These are phyloP conservation scores for Oscheius sp. DNA, from an alignment of 2,888 invertebrate genomes.

Conservation along the genomic window DNA sequence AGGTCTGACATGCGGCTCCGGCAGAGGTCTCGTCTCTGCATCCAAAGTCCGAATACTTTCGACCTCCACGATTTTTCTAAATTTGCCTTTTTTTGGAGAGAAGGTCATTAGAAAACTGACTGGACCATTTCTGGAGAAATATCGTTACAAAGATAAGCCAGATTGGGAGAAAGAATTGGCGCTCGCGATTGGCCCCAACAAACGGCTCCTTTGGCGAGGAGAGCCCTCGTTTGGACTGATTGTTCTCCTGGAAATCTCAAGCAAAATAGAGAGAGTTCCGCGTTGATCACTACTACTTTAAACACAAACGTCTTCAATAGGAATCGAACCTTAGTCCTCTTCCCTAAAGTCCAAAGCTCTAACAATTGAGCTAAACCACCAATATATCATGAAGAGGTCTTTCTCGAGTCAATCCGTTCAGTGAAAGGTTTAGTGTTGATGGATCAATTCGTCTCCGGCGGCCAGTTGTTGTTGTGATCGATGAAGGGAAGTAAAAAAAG, in stretches of 20 bases:
- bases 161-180: conserved; percentile 27
- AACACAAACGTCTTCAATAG: too few relatives aligned
- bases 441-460: background rate
- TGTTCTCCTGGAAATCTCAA: conserved; percentile 41
- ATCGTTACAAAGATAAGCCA: conserved; percentile 39
- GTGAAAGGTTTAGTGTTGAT: background rate
- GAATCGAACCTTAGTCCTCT: too few relatives aligned
- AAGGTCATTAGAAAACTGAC: conserved; percentile 11
- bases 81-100: background rate
- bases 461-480: conserved; percentile 10
- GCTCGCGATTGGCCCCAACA: conserved; percentile 50
- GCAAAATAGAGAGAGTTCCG: background rate
- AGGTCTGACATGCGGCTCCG: conserved; percentile 14
- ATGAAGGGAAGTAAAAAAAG: too few relatives aligned
- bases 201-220: conserved; percentile 37
- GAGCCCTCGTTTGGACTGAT: conserved; percentile 31
- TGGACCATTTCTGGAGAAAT: conserved; percentile 24
- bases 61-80: conserved; percentile 7
- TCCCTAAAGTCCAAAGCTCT: too few relatives aligned
- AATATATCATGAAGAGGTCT: too few relatives aligned
- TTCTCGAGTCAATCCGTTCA: too few relatives aligned
- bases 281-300: background rate
- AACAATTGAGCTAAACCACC: too few relatives aligned
- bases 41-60: background rate
- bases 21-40: background rate